Percentiles rank a stretch among this genome's conserved stretches.
Evolutionary conservation across 1,140 invertebrate genomes (phyloP).

Genomic region (Drosophila arizonae): DNA sequence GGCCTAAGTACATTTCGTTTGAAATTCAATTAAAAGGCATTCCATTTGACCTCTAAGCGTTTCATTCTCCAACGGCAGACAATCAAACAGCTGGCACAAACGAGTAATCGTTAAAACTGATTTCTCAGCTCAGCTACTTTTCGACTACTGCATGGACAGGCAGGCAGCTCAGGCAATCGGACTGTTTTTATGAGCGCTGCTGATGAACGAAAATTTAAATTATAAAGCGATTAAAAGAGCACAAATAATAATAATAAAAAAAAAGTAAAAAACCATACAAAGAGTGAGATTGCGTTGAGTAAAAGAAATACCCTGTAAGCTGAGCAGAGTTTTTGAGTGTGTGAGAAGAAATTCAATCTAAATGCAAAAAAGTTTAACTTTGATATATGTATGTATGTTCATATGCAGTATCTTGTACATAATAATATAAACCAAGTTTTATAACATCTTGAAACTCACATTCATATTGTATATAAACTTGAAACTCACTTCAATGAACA

Average conservation of each 20-base stretch:
- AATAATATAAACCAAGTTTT: too few relatives aligned
- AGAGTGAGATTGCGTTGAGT: too few relatives aligned
- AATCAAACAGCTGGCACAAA: slow-evolving; percentile 38
- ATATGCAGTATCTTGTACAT: too few relatives aligned
- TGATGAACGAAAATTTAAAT: slow-evolving; percentile 69
- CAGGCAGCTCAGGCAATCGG: slow-evolving; percentile 6
- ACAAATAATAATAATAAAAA: slow-evolving; percentile 22
- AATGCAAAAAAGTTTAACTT: too few relatives aligned
- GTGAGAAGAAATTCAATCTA: too few relatives aligned
- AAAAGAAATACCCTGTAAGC: background rate
- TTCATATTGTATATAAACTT: too few relatives aligned
- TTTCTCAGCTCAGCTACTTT: slow-evolving; percentile 28
- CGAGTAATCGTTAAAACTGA: slow-evolving; percentile 2
- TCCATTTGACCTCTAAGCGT: slow-evolving; percentile 57
- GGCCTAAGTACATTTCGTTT: slow-evolving; percentile 68
- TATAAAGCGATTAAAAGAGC: slow-evolving; percentile 70
- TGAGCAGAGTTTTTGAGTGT: too few relatives aligned
- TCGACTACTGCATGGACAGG: slow-evolving; percentile 49
- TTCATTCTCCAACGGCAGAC: slow-evolving; percentile 34
- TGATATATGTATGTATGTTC: too few relatives aligned
- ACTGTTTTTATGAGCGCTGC: slow-evolving; percentile 39
- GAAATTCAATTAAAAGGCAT: slow-evolving; percentile 65
- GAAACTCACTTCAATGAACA: background rate
- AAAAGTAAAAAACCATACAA: background rate
- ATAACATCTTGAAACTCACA: too few relatives aligned